These are phyloP conservation scores for Stigmatopora nigra DNA, from an alignment of 2,113 vertebrate species.

Conservation along the genomic window DNA sequence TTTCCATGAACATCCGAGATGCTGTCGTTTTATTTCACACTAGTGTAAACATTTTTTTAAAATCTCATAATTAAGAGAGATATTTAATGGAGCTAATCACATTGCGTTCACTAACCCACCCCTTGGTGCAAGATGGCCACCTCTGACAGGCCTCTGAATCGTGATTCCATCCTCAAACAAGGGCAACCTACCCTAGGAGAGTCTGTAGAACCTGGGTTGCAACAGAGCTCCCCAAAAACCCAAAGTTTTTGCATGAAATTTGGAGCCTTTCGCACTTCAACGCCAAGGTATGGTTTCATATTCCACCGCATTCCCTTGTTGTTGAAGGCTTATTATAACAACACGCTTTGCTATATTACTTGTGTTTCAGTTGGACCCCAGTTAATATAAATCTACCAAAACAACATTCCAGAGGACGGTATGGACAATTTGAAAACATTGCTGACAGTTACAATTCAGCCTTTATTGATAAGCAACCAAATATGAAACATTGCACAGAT, in stretches of 20 bases:
- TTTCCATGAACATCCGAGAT: too few species aligned
- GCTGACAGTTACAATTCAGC: not conserved
- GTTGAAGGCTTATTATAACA: not conserved
- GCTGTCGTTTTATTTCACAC: too few species aligned
- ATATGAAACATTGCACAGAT: not conserved
- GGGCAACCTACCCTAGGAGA: conserved; percentile 41
- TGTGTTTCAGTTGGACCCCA: conserved; percentile 41
- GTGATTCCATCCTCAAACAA: too few species aligned
- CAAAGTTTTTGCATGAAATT: not conserved
- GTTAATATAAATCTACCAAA: not conserved
- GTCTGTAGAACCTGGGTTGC: conserved; percentile 37
- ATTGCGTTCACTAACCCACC: too few species aligned
- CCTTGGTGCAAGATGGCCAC: too few species aligned
- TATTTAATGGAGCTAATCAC: too few species aligned
- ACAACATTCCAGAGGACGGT: conserved; percentile 28
- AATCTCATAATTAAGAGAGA: too few species aligned
- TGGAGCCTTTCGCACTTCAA: not conserved
- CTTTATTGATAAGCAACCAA: not conserved
- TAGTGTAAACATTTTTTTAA: too few species aligned
- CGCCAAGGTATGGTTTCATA: conserved; percentile 31
- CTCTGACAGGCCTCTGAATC: too few species aligned
- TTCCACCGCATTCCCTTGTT: not conserved
- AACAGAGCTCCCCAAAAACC: conserved; percentile 11
- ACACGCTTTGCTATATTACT: not conserved
- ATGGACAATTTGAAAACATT: not conserved